Base-by-base conservation (phyloP, 92 coral and sea anemone species). In the Palythoa grandiflora region DNA sequence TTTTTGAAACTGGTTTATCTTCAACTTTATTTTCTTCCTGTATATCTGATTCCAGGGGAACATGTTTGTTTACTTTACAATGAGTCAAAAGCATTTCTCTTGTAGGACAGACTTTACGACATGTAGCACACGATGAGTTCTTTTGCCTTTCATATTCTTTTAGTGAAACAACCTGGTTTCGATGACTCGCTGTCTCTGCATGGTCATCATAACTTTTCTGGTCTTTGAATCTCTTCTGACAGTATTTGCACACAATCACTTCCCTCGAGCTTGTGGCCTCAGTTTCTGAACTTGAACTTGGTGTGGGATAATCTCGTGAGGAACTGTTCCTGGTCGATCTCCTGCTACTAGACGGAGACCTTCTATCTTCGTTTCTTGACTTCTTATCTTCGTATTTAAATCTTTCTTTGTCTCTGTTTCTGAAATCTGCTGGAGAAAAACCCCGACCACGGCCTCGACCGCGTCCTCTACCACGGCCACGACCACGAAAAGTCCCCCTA, bases 191-290 rank as follows among this genome's bases (percentile, higher is more conserved):
- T 2, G 93, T 79, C 87, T 90, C 77, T 52, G 72, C 84, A 38
- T 90, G 93, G 14, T 79, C 78, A 17, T 70, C 81, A 39, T 85
- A 90, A 3, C 83, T 48, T 37, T 59, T 50, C 63, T 90, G 89
- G 11, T 88, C 77, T 79, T 85, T 90, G 39, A 90, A 90, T 39
- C 92, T 71, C 73, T 90, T 90, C 77, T 88, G 88, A 74, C 92
- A 90, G 71, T 85, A 86, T n/a, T 85, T 88, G 38, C 92, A 90
- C 3, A 84, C 92, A 51, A 51, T 73, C 19, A 88, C 77, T 15
- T 84, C 87, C 54, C 55, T 90, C 36, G 88, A 48, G 51, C 54
- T 54, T 9, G 78, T 21, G 75, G 68, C 7, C n/a, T 85, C 84
- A 20, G 68, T 89, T 13, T 68, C 74, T 10, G 90, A 78, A 17